Base-by-base conservation (phyloP, 2,113 vertebrate species). In the Forbesichthys papilliferus region DNA sequence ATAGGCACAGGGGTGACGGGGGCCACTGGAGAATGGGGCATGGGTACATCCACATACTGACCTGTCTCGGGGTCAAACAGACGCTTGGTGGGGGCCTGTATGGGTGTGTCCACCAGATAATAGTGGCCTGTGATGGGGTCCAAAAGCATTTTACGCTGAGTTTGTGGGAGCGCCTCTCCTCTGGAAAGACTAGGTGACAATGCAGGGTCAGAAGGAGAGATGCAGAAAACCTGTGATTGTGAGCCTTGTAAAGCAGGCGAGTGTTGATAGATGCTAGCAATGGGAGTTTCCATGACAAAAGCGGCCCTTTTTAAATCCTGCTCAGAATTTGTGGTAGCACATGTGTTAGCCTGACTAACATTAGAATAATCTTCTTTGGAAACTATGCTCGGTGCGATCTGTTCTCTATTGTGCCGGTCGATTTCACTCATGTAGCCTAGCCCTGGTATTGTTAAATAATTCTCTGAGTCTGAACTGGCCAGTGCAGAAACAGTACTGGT, bases 41-140 rank as follows among this genome's bases (percentile, higher is more conserved):
- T 74, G 2, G 96, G 95, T 47, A 99, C 92, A n/a, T 99, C 96
- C 85, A 98, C 93, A n/a, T 95, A 99, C 84, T 96, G 96, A 42
- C 96, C 95, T 0, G 95, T 98, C 81, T 99, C 97, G 0, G 97
- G 97, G 83, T 98, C 95, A 73, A 95, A 98, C 10, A 98, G 93
- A 83, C 95, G 91, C 77, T 95, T 93, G 47, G 94, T 94, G 64
- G 92, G 74, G 13, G 93, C 87, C 78, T 93, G 92, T 13, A 96
- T 79, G 0, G 97, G 95, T 0, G 95, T 93, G 85, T 99, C 97
- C 81, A 99, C 96, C 80, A 98, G 85, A 85, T 98, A 98, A 86
- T 94, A 98, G 82, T 98, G 96, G 72, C 97, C 97, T 0, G 96
- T 98, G 27, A 93, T 92, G 66, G 96, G 94, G 75, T 98, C 97